Base-by-base conservation (phyloP, 2,113 vertebrate species). In the Carassius gibelio region DNA sequence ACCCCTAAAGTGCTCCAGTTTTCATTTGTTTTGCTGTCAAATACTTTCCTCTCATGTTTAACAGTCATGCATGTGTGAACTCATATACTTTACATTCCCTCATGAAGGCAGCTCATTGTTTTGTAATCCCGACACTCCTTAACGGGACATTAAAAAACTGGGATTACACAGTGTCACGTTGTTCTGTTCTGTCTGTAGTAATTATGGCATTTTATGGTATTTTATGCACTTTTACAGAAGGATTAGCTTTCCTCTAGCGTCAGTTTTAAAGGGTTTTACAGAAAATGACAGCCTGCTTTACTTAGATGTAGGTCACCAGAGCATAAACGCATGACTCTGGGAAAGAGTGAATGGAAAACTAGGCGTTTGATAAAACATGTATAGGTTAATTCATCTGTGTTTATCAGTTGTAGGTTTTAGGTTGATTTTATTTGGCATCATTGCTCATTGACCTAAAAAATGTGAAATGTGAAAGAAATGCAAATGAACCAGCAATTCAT, bases 161-260 rank as follows among this genome's bases (percentile, higher is more conserved):
- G 81, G 81, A 57, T 82, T 82, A 82, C 81, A 82, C 19, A 59
- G 48, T 72, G 21, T 36, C 30, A 82, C 21, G 7, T 72, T 69
- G 42, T 52, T 69, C 42, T 68, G 30, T 68, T 81, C 79, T 66
- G 59, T 66, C 57, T 81, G 45, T 38, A 48, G 61, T 64, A 66
- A 81, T 68, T 66, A 68, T 68, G 79, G 38, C 11, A 62, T 61
- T 38, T 79, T 59, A 38, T 59, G 75, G 52, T 5, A 68, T 66
- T 64, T 64, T 30, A 66, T 30, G 42, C 79, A 68, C 79, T 66
- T 68, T 80, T 50, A 30, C 45, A 48, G 42, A 30, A 34, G 23
- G 79, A 69, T 81, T 50, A 52, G 45, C 45, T 34, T 52, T 68
- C 45, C 23, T 50, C 62, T 13, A 68, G 23, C 62, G 30, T 81